These are phyloP conservation scores for Penaeus chinensis DNA, from an alignment of 1,140 invertebrate genomes.

Conservation along the genomic window DNA sequence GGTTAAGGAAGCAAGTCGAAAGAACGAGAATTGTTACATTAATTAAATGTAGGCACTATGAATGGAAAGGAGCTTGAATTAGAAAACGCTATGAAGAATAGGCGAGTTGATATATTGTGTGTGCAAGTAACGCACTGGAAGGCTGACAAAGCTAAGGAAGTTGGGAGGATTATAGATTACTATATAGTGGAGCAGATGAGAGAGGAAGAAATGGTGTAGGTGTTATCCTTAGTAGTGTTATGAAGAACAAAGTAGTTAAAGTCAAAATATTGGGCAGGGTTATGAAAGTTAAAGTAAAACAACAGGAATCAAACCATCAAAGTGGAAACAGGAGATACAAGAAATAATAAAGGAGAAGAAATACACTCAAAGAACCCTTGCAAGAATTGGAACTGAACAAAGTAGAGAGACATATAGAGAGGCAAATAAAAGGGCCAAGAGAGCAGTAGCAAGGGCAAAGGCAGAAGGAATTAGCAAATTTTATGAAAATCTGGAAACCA, in stretches of 20 bases:
- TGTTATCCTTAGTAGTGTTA: too few species aligned
- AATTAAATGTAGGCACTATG: neutral
- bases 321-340: neutral
- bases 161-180: neutral
- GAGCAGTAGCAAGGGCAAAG: neutral
- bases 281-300: neutral
- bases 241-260: neutral
- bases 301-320: neutral
- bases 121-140: neutral
- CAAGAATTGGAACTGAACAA: neutral
- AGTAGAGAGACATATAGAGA: neutral
- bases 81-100: neutral
- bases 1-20: neutral
- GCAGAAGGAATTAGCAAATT: neutral
- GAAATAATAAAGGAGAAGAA: constrained; percentile 10
- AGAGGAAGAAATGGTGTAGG: neutral
- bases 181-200: neutral
- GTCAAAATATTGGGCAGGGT: neutral
- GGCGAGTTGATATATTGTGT: too few species aligned
- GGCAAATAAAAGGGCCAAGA: neutral
- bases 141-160: neutral
- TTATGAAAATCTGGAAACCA: neutral
- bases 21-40: neutral
- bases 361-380: neutral
- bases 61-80: neutral